Base-by-base conservation (phyloP, 1,140 invertebrate species). In the Belonocnema kinseyi region DNA sequence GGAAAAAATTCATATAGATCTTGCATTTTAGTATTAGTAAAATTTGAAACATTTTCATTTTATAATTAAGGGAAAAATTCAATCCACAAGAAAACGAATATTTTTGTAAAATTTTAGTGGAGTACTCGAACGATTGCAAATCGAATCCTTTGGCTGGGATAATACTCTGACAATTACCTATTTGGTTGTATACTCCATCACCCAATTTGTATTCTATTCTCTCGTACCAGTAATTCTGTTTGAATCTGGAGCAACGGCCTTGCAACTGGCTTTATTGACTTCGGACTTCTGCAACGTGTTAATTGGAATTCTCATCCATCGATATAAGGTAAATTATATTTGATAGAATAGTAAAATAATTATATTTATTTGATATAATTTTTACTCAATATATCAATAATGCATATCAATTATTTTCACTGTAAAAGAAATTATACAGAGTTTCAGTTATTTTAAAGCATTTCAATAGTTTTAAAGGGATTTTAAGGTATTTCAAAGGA, bases 231-330 rank as follows among this genome's bases (percentile, higher is more conserved):
- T 95, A 51, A 95, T 97, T 85, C 91, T 98, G 78, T 93, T 94
- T 85, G 93, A 96, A 84, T 96, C 96, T 21, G 96, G 96, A 16
- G 95, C 97, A 19, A 95, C 97, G 17, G 94, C 96, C 71, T 90
- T 97, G 82, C 97, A 97, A 88, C 90, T 98, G 17, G 95, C 96
- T 7, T 93, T 97, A 75, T 91, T 98, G 33, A 96, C 96, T 1
- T 94, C 97, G 0, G 96, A 97, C 91, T 97, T 97, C 87, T 97
- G 97, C 89, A 95, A 96, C 52, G 93, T 97, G 53, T 93, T 98
- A 74, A 93, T 94, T 77, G 96, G 96, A 80, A 94, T 97, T 84
- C 93, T 95, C 82, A 92, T 97, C 77, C 97, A 97, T 88, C 93
- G 96, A 75, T 97, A 96, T 90, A 95, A 96, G 93, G 96, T 97